Evolutionary conservation across 2,888 invertebrate species (phyloP), one percentile per base, ranked within the genome.

Genomic region (Eilema griseolum): DNA sequence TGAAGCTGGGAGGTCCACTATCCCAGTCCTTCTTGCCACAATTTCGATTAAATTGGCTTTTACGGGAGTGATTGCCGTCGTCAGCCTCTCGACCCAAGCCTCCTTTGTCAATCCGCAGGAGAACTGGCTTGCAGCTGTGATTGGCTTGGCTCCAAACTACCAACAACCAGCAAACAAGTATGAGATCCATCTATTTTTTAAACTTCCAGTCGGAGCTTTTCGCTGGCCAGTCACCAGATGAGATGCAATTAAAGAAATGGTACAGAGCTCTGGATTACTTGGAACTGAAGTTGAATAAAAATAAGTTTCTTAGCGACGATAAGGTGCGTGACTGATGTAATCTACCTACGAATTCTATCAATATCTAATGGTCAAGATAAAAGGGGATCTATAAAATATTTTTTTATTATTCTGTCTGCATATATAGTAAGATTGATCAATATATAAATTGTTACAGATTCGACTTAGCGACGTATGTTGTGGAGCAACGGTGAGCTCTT

Each of bases 401-500:
- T 37, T 11, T 37, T 12, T 37, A 37, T 14, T 14, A 14, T 0
- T 41, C 5, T 16, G 16, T 41, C 41, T 41, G 41, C 41, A 16
- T 16, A 0, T 41, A 41, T 4, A 37, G 3, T 37, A 52, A 52
- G n/a, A 52, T 52, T 52, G 52, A 31, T 61, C 16, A 11, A 24
- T 52, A 31, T 23, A 31, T 11, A 33, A 16, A 37, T 65, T 46
- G 37, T 89, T 88, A 28, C 86, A 95, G 95, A 84, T 95, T 83
- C 83, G 86, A 5, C 79, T 95, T 0, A 88, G 90, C 57, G 95
- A 95, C 75, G 69, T 95, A 46, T 94, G 95, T 77, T 90, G 92
- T 71, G 90, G 86, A n/a, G 77, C 94, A 2, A 95, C 96, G 2
- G 80, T 96, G 14, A 93, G 92, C 23, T 94, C 96, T 0, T 80